Evolutionary conservation across 2,113 vertebrate species (phyloP).

Genomic region (Lota lota): DNA sequence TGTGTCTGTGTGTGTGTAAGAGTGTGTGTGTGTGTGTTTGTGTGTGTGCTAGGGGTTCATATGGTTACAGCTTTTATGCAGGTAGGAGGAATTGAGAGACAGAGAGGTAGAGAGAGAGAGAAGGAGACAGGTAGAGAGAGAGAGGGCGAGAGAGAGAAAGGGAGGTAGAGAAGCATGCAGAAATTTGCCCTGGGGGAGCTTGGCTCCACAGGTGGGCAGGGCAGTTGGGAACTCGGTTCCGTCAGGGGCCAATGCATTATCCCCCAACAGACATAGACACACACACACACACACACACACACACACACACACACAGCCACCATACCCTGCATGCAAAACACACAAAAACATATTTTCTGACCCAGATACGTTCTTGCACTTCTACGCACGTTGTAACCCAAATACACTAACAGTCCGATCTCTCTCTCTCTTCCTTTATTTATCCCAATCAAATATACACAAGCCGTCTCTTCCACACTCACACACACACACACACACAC

Average conservation of each 20-base stretch:
- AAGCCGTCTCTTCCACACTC: too few species aligned
- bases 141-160: neutral
- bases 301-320: neutral
- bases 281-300: neutral
- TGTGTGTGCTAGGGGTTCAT: neutral
- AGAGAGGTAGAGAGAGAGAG: neutral
- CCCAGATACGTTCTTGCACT: too few species aligned
- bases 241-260: too few species aligned
- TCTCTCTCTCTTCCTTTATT: too few species aligned
- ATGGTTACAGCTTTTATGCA: neutral
- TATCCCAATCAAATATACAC: too few species aligned
- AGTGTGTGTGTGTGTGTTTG: slow-evolving; percentile 1
- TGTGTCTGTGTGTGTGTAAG: slow-evolving; percentile 2
- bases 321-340: too few species aligned
- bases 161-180: neutral
- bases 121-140: neutral
- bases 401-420: too few species aligned
- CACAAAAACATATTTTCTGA: too few species aligned
- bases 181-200: neutral
- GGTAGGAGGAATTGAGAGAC: neutral
- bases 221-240: neutral
- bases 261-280: neutral
- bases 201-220: neutral
- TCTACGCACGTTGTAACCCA: too few species aligned
- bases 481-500: too few species aligned